A percentile compares a stretch with the other conserved stretches of the same genome.
Conservation (phyloP, 2,113 vertebrate species). For the Megaleporinus macrocephalus region DNA sequence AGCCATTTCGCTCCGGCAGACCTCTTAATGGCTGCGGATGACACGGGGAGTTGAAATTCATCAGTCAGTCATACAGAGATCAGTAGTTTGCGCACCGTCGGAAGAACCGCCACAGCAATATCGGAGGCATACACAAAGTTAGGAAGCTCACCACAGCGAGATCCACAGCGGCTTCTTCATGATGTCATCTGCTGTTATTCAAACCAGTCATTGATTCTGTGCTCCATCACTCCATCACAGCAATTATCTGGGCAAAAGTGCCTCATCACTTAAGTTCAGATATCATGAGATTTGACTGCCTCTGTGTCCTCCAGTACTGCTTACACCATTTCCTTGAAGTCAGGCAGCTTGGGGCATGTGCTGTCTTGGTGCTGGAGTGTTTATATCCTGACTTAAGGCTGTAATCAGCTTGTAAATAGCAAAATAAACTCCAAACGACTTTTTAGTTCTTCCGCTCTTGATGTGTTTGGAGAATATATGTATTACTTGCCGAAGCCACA, state of each 20-base stretch:
- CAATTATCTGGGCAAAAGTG: background rate
- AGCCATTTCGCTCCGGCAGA: constrained; percentile 72
- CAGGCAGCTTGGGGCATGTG: background rate
- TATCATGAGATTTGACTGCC: background rate
- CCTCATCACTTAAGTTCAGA: background rate
- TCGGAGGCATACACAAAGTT: constrained; percentile 54
- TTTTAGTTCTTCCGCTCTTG: too few relatives aligned
- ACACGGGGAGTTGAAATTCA: constrained; percentile 68
- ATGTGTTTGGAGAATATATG: too few relatives aligned
- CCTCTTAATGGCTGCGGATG: constrained; percentile 72
- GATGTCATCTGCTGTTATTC: background rate
- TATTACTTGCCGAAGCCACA: too few relatives aligned
- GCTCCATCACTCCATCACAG: too few relatives aligned
- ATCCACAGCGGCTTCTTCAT: constrained; percentile 20
- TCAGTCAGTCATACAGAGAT: constrained; percentile 67
- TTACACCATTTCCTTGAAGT: background rate
- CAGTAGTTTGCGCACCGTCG: constrained; percentile 53
- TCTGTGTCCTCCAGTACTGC: background rate
- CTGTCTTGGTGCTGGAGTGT: background rate
- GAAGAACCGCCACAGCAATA: constrained; percentile 27
- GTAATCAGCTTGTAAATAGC: background rate
- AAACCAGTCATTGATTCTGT: too few relatives aligned
- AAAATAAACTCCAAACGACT: background rate
- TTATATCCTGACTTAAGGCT: background rate
- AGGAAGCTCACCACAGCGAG: constrained; percentile 25